Base-by-base conservation (phyloP, 2,888 invertebrate genomes). In the Lottia gigantea region DNA sequence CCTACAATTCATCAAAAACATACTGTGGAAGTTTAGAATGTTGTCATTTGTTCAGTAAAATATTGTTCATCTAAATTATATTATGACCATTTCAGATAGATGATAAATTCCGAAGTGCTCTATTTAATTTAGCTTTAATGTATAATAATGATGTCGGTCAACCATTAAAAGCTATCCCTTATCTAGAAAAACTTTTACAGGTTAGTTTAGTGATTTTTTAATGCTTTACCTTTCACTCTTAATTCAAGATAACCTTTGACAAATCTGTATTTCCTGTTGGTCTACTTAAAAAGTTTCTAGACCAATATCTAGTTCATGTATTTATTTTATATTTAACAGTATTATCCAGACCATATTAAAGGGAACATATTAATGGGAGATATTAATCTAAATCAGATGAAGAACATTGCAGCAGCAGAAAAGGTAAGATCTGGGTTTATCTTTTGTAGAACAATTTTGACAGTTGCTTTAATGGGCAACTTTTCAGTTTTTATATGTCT, bases 351-450 rank as follows among this genome's bases (percentile, higher is more conserved):
- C 87, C 97, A 98, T 87, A 93, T 95, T 15, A 98, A 98, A 90
- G 97, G 97, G 49, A 90, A 97, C 74, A 96, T 98, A 80, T 91
- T 98, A 46, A 90, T 97, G 16, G 97, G 97, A 15, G 97, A 98
- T 88, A 96, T 98, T 85, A 97, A 97, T 89, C 96, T 98, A 76
- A 98, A 97, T 89, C 94, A 95, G 78, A 94, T 97, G 83, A 96
- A 96, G 86, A 96, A 98, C 88, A 89, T 97, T 85, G 95, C 96
- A 87, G 95, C 95, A 2, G 98, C 98, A 25, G 97, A 97, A 90
- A 93, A 94, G 88, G 95, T 96, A 87, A 66, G 62, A 19, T 2
- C 26, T 16, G 19, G 12, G 12, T 26, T n/a, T n/a, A n/a, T 23
- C 16, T n/a, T 49, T 67, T 23, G 31, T 31, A 31, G 31, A 31